These are phyloP conservation scores for Lasioglossum vierecki DNA, from an alignment of 2,888 invertebrate genomes.

Conservation along the genomic window DNA sequence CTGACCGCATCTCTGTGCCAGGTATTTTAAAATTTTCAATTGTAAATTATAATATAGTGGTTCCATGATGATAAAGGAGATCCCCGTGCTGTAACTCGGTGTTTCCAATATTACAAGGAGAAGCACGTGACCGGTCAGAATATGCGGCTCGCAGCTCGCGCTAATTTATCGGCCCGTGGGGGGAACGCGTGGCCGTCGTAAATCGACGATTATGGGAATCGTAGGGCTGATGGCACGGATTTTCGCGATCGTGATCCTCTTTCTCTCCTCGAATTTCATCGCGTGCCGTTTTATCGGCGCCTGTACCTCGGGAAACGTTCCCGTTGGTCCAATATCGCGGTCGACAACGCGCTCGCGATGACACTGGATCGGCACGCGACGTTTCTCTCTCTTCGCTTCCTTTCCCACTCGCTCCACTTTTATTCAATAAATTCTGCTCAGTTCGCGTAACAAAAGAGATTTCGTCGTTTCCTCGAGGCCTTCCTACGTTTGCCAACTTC, in stretches of 20 bases:
- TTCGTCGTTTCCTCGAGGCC: background rate
- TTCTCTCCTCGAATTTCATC: slow-evolving; percentile 15
- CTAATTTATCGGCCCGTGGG: slow-evolving; percentile 18
- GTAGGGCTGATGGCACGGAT: background rate
- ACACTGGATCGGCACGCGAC: slow-evolving; percentile 33
- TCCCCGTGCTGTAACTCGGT: background rate
- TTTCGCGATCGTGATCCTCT: background rate
- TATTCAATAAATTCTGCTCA: slow-evolving; percentile 33
- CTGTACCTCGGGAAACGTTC: background rate
- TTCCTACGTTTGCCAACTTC: background rate
- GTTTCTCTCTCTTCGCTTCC: background rate
- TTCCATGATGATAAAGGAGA: background rate
- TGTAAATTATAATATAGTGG: background rate
- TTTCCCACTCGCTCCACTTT: slow-evolving; percentile 15
- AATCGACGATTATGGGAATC: slow-evolving; percentile 24
- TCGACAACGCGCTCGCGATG: slow-evolving; percentile 8
- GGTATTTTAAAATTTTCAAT: background rate
- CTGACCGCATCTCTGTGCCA: background rate
- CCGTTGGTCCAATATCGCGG: slow-evolving; percentile 17
- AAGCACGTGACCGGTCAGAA: background rate
- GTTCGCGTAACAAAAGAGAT: slow-evolving; percentile 20
- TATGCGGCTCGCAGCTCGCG: background rate
- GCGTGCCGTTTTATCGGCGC: background rate
- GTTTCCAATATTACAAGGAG: background rate
- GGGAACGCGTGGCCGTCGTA: slow-evolving; percentile 7